A percentile compares a stretch with the other conserved stretches of the same genome.
phyloP scores from a whole-genome alignment of 1,140 invertebrate genomes.

The Wasmannia auropunctata region DNA sequence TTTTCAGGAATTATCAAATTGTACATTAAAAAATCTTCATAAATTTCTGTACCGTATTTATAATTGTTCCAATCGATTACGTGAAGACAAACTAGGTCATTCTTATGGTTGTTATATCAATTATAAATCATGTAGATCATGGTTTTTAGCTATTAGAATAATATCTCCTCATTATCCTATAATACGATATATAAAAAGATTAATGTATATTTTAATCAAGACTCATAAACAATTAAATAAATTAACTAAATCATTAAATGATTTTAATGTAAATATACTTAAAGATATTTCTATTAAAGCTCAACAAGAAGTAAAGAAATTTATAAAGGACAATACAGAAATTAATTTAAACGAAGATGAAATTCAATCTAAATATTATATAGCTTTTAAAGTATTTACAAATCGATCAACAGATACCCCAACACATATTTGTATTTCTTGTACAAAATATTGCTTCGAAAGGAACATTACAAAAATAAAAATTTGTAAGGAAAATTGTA shows the following conservation, averaged over 20 bases:
- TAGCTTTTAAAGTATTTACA: background rate
- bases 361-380: background rate
- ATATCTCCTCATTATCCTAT: background rate
- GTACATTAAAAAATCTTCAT: background rate
- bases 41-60: background rate
- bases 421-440: background rate
- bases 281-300: background rate
- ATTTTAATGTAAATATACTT: background rate
- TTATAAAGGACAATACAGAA: background rate
- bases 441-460: background rate
- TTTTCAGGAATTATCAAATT: background rate
- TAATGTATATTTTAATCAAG: background rate
- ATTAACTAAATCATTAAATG: background rate
- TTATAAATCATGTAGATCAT: background rate
- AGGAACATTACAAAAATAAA: background rate
- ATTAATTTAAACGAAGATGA: background rate
- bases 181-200: conserved; percentile 6
- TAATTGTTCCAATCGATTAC: background rate
- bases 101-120: background rate
- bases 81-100: conserved; percentile 8
- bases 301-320: background rate
- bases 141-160: background rate
- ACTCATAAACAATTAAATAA: background rate
- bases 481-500: background rate
- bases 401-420: background rate